Evolutionary conservation across 2,888 invertebrate species (phyloP), one percentile per base, ranked within the genome.

Genomic region (Pandemis corylana): DNA sequence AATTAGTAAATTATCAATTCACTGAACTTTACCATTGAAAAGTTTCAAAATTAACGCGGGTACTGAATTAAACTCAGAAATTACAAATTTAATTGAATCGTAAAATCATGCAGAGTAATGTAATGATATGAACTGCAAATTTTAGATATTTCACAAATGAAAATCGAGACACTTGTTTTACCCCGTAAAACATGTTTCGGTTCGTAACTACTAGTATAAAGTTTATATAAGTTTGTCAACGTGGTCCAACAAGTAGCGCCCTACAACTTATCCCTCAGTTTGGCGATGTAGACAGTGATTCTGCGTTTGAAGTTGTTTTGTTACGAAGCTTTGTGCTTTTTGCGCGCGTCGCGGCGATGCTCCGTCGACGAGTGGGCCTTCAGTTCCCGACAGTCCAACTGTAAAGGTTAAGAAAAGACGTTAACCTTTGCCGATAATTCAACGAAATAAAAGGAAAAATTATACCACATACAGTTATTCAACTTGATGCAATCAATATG

Each of bases 261-360:
- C 62, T 76, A 78, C 66, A 70, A 72, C 56, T 83, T 84, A 79
- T 79, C 79, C 77, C 77, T 80, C 70, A 85, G 71, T 77, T 81
- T 87, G 72, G 77, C 78, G 56, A 87, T 68, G 75, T 84, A 87
- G 46, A 80, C 76, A 76, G 83, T 87, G 84, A 90, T 83, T 82
- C 87, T 81, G 62, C 83, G 79, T 5, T 83, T 86, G 82, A 89
- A 77, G 13, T 73, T 71, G 1, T 81, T 79, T 81, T 88, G 93
- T 91, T 96, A 96, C 95, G 96, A 96, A 20, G 95, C 93, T 93
- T 97, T 97, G 84, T 96, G 96, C 82, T 96, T 96, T 83, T 96
- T 96, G 78, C 96, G 95, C 62, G 95, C 95, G 76, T 96, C 96
- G 72, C 96, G 90, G 86, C 89, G 87, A 68, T 86, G 87, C 49